phyloP scores from a whole-genome alignment of 1,140 invertebrate species.

The Nephila pilipes region DNA sequence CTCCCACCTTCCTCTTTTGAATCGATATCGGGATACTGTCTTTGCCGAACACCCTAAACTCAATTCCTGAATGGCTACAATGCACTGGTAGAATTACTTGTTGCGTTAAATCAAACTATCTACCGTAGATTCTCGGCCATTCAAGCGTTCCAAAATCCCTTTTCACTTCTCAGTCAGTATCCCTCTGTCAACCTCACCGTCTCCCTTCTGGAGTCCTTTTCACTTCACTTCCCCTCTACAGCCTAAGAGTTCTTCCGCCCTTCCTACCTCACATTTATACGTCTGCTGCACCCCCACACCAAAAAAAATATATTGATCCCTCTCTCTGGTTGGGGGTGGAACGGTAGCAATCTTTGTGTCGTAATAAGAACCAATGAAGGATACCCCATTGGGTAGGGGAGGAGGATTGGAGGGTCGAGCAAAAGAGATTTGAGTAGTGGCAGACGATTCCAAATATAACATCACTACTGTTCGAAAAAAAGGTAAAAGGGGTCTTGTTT shows the following conservation, averaged over 20 bases:
- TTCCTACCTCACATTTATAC: not conserved
- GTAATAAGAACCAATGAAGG: conserved; percentile 55
- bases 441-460: conserved; percentile 67
- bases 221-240: not conserved
- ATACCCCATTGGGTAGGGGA: not conserved
- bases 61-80: too few relatives aligned
- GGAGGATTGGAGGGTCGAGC: not conserved
- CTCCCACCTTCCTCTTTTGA: too few relatives aligned
- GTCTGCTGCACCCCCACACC: not conserved
- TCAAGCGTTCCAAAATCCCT: not conserved
- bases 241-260: conserved; percentile 10
- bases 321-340: not conserved
- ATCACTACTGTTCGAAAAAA: not conserved
- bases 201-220: conserved; percentile 11
- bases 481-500: conserved; percentile 32
- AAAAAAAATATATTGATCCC: conserved; percentile 63
- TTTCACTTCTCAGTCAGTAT: not conserved
- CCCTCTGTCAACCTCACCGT: not conserved
- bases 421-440: conserved; percentile 45
- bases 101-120: not conserved
- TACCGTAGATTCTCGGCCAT: not conserved
- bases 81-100: not conserved
- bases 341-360: conserved; percentile 8
- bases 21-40: too few relatives aligned
- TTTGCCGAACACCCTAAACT: too few relatives aligned